Evolutionary conservation across 2,797 vertebrate genomes (phyloP).

Genomic region (Tiaroga cobitis): DNA sequence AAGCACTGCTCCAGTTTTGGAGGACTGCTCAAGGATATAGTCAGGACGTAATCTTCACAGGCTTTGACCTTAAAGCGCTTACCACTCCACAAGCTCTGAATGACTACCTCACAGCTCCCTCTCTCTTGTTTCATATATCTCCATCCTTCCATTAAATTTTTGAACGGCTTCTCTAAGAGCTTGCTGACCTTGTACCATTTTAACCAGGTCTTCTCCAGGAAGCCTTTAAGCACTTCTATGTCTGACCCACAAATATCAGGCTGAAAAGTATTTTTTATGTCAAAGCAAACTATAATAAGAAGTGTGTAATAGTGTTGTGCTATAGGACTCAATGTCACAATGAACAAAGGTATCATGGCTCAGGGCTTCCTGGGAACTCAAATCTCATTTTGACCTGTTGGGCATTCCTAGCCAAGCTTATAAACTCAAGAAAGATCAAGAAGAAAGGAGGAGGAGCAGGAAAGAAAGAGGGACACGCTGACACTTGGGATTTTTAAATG

Average conservation of each 20-base stretch:
- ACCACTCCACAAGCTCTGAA: neutral
- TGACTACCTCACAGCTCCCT: slow-evolving; percentile 47
- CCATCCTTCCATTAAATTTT: slow-evolving; percentile 24
- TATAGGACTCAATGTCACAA: slow-evolving; percentile 13
- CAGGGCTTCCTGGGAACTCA: slow-evolving; percentile 42
- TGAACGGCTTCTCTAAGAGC: slow-evolving; percentile 48
- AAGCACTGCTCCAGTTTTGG: neutral
- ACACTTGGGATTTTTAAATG: slow-evolving; percentile 21
- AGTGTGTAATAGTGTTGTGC: neutral
- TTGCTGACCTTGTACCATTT: neutral
- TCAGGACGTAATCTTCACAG: neutral
- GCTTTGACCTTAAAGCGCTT: neutral
- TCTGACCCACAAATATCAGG: neutral
- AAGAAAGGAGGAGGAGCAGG: slow-evolving; percentile 2
- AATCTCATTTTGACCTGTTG: slow-evolving; percentile 45
- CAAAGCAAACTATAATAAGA: slow-evolving; percentile 7
- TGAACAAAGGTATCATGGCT: slow-evolving; percentile 27
- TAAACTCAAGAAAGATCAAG: slow-evolving; percentile 30
- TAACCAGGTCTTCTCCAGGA: neutral
- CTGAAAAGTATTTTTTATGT: neutral
- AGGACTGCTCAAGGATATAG: neutral
- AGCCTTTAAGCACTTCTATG: neutral
- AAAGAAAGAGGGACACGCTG: slow-evolving; percentile 1
- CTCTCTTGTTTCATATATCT: slow-evolving; percentile 21
- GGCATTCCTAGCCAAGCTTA: slow-evolving; percentile 17